A percentile compares a stretch with the other conserved stretches of the same genome.
These are phyloP conservation scores for Embidobia sp. DNA, from an alignment of 2,888 invertebrate species.

Conservation along the genomic window DNA sequence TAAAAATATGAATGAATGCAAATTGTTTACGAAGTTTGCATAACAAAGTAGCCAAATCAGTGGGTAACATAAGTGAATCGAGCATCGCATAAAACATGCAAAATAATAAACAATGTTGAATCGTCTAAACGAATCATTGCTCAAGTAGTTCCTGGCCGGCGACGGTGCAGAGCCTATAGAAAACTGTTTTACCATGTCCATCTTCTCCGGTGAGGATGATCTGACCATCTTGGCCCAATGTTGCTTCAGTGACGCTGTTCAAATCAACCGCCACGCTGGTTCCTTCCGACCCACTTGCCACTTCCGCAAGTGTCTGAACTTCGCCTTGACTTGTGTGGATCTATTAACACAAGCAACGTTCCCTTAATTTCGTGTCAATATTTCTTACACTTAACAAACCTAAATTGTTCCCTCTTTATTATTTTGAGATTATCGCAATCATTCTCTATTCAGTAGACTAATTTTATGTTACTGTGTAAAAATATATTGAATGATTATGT, in stretches of 20 bases:
- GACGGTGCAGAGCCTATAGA: conserved; percentile 82
- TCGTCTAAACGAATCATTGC: conserved; percentile 77
- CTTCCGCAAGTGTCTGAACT: conserved; percentile 89
- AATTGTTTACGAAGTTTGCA: conserved; percentile 48
- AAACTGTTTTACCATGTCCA: conserved; percentile 89
- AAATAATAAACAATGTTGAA: conserved; percentile 71
- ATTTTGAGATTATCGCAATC: no score
- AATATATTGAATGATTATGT: no score
- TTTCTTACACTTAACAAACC: background rate
- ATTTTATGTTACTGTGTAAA: no score
- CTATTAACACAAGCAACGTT: conserved; percentile 68
- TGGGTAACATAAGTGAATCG: conserved; percentile 72
- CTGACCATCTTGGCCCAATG: conserved; percentile 95
- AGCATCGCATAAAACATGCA: conserved; percentile 78
- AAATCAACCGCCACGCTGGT: conserved; percentile 92
- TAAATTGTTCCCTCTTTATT: no score
- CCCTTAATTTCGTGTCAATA: background rate
- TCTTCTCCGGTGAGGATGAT: conserved; percentile 97
- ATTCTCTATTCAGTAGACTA: no score
- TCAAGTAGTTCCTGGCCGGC: conserved; percentile 81
- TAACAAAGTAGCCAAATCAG: conserved; percentile 70
- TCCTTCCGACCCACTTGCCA: conserved; percentile 85
- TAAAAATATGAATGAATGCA: conserved; percentile 57
- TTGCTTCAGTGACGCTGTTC: conserved; percentile 94
- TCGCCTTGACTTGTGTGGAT: conserved; percentile 82